Evolutionary conservation across 2,113 vertebrate species (phyloP).

Genomic region (Rousettus leschenaultii): DNA sequence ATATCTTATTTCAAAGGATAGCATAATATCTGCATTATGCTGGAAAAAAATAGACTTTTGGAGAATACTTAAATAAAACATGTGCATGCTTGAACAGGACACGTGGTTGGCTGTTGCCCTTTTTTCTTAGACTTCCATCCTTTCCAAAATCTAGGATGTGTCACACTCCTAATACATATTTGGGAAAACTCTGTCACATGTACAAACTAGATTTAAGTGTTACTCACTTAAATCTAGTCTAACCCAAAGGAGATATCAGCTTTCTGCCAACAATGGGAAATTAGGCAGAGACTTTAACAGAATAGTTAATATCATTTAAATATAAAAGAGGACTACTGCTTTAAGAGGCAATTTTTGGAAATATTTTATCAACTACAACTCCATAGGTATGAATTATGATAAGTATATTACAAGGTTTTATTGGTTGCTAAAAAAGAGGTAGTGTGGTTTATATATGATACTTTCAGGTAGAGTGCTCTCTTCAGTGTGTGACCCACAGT

Average conservation of each 20-base stretch:
- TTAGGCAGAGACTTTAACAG: background rate
- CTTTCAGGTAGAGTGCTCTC: background rate
- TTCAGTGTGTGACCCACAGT: background rate
- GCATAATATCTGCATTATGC: constrained; percentile 84
- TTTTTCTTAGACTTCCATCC: constrained; percentile 48
- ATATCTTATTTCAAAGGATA: constrained; percentile 85
- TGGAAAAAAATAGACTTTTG: constrained; percentile 85
- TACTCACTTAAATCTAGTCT: background rate
- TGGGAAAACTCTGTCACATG: background rate
- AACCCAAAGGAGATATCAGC: background rate
- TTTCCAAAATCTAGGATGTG: background rate
- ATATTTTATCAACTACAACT: background rate
- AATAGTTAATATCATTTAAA: background rate
- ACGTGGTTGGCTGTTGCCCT: constrained; percentile 72
- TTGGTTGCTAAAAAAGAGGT: background rate
- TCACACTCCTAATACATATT: background rate
- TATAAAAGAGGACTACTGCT: background rate
- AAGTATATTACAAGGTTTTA: background rate
- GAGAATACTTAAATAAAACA: constrained; percentile 89
- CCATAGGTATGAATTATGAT: background rate
- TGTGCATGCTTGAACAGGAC: constrained; percentile 88
- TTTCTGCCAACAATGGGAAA: background rate
- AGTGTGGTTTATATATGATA: background rate
- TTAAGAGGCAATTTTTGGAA: background rate
- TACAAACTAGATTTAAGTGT: background rate